Evolutionary conservation across 2,113 vertebrate species (phyloP).

Genomic region (Pterocles orientalis): DNA sequence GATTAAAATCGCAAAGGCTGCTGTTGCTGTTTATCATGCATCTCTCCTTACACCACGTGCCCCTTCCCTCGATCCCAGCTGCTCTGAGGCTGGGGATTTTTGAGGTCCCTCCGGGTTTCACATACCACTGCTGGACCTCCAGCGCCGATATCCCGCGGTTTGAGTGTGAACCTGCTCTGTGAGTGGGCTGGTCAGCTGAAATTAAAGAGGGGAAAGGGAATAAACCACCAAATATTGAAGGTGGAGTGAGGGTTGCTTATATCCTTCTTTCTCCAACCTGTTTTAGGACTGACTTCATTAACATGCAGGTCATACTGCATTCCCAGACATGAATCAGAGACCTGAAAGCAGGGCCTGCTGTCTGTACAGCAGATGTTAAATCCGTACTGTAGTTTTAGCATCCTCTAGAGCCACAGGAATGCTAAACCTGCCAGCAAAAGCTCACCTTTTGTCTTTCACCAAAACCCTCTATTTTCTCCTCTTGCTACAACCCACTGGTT

Average conservation of each 20-base stretch:
- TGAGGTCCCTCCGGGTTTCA: not conserved
- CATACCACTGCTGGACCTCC: not conserved
- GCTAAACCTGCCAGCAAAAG: not conserved
- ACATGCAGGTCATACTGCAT: slow-evolving; percentile 14
- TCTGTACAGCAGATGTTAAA: not conserved
- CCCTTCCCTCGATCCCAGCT: not conserved
- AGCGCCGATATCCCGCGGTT: not conserved
- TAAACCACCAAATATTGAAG: not conserved
- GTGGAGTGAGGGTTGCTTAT: not conserved
- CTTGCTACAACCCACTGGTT: not conserved
- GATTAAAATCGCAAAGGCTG: not conserved
- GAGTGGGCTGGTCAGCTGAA: not conserved
- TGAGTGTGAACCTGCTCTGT: not conserved
- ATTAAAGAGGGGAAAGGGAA: not conserved
- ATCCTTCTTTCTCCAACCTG: not conserved
- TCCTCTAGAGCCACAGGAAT: not conserved
- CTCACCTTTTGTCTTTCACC: not conserved
- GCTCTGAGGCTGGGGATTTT: not conserved
- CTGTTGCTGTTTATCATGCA: not conserved
- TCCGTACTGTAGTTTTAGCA: not conserved
- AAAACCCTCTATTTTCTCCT: not conserved
- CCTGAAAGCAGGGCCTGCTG: not conserved
- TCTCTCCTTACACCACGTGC: not conserved
- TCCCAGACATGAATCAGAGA: not conserved
- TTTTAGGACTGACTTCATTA: slow-evolving; percentile 21